Base-by-base conservation (phyloP, 2,797 vertebrate species). In the Girardinus metallicus region DNA sequence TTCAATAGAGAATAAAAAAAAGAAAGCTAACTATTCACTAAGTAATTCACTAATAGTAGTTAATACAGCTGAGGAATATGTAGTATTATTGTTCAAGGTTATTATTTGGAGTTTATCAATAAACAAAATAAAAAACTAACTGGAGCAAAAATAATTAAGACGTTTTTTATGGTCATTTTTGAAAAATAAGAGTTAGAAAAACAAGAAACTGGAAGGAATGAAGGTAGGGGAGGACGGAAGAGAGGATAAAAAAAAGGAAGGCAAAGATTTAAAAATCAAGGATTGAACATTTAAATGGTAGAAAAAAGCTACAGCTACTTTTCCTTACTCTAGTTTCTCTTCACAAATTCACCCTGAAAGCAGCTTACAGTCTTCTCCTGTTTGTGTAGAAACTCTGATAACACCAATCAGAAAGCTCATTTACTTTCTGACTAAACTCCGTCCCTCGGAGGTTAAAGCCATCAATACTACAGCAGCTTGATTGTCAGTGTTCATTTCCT, bases 381-480 rank as follows among this genome's bases (percentile, higher is more conserved):
- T 4, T 18, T 39, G 64, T 5, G 34, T 39, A 39, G 36, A 21
- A 39, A 68, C 34, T 39, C 34, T 70, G 66, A 43, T 41, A 7
- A 43, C 21, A 26, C 66, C 66, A 31, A 70, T 34, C 79, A 36
- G 55, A 75, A 75, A 51, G 31, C 79, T 80, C 71, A 36, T 53
- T 64, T 62, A 77, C 75, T 79, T 71, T 53, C 26, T 36, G 2
- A 2, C 74, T 34, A 15, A 73, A 74, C 16, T 5, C 62, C 0
- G 55, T 80, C 71, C 49, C 82, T 80, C 82, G 62, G 36, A 47
- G 73, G 11, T 34, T 55, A 83, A 44, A 46, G n/a, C 82, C 78
- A 71, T 73, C 83, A 82, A 78, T 57, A 72, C 66, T 78, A 34
- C 85, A 85, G 81, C 81, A 39, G 80, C 51, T 47, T 77, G 73